Evolutionary conservation across 1,140 invertebrate species (phyloP).

Genomic region (Lerema accius): DNA sequence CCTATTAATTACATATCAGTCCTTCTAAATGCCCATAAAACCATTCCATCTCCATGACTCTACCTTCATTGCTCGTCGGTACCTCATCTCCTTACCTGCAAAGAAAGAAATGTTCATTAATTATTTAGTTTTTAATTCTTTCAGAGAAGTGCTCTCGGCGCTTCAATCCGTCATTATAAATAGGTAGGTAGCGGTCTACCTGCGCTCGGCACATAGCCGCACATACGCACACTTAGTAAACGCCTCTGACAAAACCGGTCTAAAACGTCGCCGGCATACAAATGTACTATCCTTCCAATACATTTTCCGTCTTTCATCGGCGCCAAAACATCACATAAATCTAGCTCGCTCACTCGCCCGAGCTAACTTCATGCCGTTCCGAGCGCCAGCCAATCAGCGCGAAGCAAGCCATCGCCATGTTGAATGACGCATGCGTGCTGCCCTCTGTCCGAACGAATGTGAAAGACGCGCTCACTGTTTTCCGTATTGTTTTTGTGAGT

Average conservation of each 20-base stretch:
- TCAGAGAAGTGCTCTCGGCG: conserved; percentile 39
- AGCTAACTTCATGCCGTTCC: conserved; percentile 67
- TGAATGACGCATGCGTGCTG: conserved; percentile 56
- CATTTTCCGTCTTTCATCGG: conserved; percentile 72
- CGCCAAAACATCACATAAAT: conserved; percentile 74
- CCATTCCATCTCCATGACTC: not conserved
- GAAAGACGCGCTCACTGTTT: conserved; percentile 58
- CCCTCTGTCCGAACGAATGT: conserved; percentile 61
- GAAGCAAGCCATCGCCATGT: conserved; percentile 72
- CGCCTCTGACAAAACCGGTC: conserved; percentile 79
- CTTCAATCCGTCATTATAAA: conserved; percentile 70
- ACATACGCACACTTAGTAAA: conserved; percentile 73
- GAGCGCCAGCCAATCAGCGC: conserved; percentile 58
- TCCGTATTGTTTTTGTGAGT: conserved; percentile 67
- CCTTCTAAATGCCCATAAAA: no score
- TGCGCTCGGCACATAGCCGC: conserved; percentile 71
- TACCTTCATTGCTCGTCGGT: not conserved
- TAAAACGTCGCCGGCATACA: conserved; percentile 64
- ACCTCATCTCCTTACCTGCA: conserved; percentile 60
- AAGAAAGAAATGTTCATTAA: conserved; percentile 66
- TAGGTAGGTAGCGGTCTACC: conserved; percentile 69
- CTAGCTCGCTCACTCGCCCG: conserved; percentile 63
- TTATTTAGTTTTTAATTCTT: conserved; percentile 67
- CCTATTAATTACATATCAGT: no score
- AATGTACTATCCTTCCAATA: conserved; percentile 69